Conservation (phyloP, 2,888 invertebrate genomes). For the Sussaba pulchella region DNA sequence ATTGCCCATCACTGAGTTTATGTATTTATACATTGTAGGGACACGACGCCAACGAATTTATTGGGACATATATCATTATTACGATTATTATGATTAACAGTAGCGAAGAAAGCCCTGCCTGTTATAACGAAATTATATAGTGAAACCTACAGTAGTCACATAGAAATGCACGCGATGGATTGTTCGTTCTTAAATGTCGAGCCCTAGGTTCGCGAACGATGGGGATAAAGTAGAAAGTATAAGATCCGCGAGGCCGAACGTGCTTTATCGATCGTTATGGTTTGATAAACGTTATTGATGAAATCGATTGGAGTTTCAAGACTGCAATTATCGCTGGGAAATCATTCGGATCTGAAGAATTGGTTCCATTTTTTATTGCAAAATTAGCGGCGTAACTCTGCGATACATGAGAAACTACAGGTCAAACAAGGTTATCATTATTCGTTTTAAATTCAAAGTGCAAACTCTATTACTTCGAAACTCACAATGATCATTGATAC, state of each 20-base stretch:
- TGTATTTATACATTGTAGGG: conserved; percentile 74
- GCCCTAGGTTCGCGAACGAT: conserved; percentile 19
- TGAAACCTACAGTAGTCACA: conserved; percentile 60
- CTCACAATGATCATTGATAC: conserved; percentile 56
- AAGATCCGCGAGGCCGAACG: conserved; percentile 5
- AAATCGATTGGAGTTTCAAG: conserved; percentile 42
- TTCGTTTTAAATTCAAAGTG: conserved; percentile 51
- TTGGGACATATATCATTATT: conserved; percentile 53
- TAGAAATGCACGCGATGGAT: conserved; percentile 55
- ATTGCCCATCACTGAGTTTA: no score
- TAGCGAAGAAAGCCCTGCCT: conserved; percentile 41
- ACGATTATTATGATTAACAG: conserved; percentile 51
- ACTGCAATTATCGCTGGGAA: conserved; percentile 42
- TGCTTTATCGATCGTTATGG: conserved; percentile 30
- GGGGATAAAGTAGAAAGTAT: background rate
- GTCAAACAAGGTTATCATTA: conserved; percentile 22
- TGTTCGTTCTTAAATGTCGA: conserved; percentile 36
- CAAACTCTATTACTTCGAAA: conserved; percentile 60
- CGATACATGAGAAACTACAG: conserved; percentile 20
- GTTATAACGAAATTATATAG: conserved; percentile 58
- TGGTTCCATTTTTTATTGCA: no score
- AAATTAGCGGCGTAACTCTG: conserved; percentile 21
- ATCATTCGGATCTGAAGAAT: conserved; percentile 35
- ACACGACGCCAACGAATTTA: conserved; percentile 66
- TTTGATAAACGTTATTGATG: conserved; percentile 20